Conservation (phyloP, 2,113 vertebrate species). For the Pongo pygmaeus region DNA sequence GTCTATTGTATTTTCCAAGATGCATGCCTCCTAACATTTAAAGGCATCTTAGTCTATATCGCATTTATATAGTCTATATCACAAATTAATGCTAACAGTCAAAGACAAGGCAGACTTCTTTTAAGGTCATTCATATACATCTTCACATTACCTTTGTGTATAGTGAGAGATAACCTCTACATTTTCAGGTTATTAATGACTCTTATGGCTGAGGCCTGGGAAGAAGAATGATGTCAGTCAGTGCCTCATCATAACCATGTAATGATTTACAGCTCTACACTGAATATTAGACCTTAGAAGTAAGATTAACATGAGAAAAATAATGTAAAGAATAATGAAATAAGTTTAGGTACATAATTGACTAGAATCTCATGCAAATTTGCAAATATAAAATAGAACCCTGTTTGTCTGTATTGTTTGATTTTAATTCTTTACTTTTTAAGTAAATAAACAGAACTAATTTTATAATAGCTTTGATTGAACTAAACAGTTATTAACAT, state of each 20-base stretch:
- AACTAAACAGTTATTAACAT: not conserved
- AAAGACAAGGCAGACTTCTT: not conserved
- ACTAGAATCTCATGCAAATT: not conserved
- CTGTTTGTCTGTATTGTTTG: not conserved
- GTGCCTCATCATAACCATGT: not conserved
- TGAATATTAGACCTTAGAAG: not conserved
- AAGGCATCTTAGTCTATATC: not conserved
- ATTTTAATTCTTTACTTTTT: not conserved
- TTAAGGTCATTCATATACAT: not conserved
- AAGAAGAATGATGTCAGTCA: not conserved
- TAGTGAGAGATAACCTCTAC: not conserved
- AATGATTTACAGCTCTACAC: not conserved
- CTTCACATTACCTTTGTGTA: not conserved
- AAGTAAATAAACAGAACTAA: not conserved
- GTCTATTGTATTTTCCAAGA: conserved; percentile 19
- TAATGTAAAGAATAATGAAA: not conserved
- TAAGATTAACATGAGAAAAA: not conserved
- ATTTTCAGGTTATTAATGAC: not conserved
- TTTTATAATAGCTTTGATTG: not conserved
- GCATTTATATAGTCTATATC: not conserved
- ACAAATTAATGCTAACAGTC: conserved; percentile 35
- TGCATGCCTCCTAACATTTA: not conserved
- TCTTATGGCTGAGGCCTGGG: fast-evolving
- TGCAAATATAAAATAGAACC: not conserved
- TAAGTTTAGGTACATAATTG: not conserved